A percentile compares a stretch with the other conserved stretches of the same genome.
These are phyloP conservation scores for Pogoniulus pusillus DNA, from an alignment of 2,797 vertebrate species.

Conservation along the genomic window DNA sequence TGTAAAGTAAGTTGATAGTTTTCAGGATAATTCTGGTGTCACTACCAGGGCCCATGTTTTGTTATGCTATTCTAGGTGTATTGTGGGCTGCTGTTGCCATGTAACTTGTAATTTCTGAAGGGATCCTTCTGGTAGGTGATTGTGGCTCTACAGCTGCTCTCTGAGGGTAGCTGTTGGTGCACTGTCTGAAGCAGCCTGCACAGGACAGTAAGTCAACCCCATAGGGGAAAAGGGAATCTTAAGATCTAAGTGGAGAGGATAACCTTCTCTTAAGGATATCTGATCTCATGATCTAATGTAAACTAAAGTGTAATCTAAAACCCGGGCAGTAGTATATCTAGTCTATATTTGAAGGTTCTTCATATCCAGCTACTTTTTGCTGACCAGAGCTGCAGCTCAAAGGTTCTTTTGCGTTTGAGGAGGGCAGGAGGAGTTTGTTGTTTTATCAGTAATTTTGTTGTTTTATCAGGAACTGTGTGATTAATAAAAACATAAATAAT, in stretches of 20 bases:
- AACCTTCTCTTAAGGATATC: background rate
- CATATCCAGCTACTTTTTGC: background rate
- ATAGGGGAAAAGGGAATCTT: background rate
- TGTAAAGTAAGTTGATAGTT: slow-evolving; percentile 88
- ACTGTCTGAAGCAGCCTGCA: background rate
- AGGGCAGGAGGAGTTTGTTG: background rate
- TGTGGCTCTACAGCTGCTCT: background rate
- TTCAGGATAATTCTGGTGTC: background rate
- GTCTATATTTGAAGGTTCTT: background rate
- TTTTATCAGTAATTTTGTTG: background rate
- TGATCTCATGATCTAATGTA: background rate
- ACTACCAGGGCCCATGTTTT: background rate
- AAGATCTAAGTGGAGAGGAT: background rate
- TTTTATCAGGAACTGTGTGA: background rate
- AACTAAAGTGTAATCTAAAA: background rate
- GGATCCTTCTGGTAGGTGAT: background rate
- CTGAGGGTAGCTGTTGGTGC: background rate
- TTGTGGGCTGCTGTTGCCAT: fast-evolving
- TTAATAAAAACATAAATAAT: background rate
- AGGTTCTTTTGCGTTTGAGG: background rate
- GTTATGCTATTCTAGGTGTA: background rate
- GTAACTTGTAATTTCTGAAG: background rate
- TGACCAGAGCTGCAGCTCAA: background rate
- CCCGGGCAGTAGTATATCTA: background rate
- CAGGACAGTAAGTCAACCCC: background rate